phyloP scores from a whole-genome alignment of 2,888 invertebrate species.

The Latrodectus elegans region DNA sequence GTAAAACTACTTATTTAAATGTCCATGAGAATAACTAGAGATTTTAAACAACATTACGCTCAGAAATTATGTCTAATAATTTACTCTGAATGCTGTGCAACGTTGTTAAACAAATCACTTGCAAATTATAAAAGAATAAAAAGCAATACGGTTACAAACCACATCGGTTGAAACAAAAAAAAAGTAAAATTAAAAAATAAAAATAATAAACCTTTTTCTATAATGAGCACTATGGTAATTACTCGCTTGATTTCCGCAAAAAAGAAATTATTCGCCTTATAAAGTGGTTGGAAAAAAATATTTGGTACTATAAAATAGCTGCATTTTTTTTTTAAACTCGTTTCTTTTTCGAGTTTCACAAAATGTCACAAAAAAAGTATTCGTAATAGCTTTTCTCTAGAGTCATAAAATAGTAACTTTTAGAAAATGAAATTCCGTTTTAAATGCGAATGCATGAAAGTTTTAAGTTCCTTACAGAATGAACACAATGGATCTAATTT shows the following conservation, averaged over 20 bases:
- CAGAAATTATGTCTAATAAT: too few relatives aligned
- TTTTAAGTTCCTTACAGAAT: not conserved
- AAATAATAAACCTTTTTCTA: not conserved
- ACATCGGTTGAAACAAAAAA: conserved; percentile 4
- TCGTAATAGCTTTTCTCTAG: conserved; percentile 19
- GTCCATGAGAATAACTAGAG: too few relatives aligned
- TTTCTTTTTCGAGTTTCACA: not conserved
- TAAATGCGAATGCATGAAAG: not conserved
- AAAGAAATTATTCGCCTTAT: not conserved
- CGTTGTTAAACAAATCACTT: conserved; percentile 7
- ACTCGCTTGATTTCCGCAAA: conserved; percentile 21
- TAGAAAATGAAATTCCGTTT: conserved; percentile 20
- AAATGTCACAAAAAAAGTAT: conserved; percentile 26
- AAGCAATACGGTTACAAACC: conserved; percentile 23
- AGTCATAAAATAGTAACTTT: conserved; percentile 7
- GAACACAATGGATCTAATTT: not conserved
- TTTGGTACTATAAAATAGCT: conserved; percentile 6
- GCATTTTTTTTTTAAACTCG: not conserved
- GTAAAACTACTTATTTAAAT: too few relatives aligned
- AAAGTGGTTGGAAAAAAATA: conserved; percentile 27
- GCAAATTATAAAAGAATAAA: conserved; percentile 25
- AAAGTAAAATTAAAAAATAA: not conserved
- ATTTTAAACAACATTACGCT: too few relatives aligned
- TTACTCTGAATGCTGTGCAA: too few relatives aligned
- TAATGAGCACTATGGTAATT: conserved; percentile 42